Evolutionary conservation across 2,888 invertebrate genomes (phyloP), one percentile per base, ranked within the genome.

Genomic region (Epistrophe grossulariae): DNA sequence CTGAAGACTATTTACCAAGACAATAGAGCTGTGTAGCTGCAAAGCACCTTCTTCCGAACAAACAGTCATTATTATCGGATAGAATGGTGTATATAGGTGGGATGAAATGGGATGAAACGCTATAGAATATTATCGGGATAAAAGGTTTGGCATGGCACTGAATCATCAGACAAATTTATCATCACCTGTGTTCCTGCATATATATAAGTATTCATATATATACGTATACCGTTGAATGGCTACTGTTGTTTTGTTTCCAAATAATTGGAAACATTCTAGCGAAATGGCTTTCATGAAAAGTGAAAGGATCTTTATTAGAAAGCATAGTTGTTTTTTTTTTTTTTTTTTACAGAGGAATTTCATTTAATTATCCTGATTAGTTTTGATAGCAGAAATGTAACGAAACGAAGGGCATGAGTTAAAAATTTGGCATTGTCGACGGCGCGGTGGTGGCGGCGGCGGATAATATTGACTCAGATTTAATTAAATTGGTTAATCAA

Each of bases 81-180:
- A 35, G 35, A 24, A 19, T 7, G 1, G 59, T 0, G 60, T 19
- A 7, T 38, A 17, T 1, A n/a, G 35, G 17, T 50, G 50, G 15
- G 24, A 62, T 62, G 40, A 15, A 43, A 10, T 50, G 50, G 15
- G 24, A 62, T 62, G 40, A 15, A 43, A 10, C 13, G n/a, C 19
- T 11, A 19, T 24, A 24, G 24, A 24, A 24, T 24, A 35, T 43
- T 62, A 43, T 62, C 24, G 19, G 40, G 40, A 24, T 62, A 24
- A 62, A 43, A 24, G 60, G 40, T 19, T 62, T 62, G 15, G 8
- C 62, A 62, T 40, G 43, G 15, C 43, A 62, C 24, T 43, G 24
- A 43, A 62, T 15, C 28, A 55, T 55, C 62, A 62, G 62, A 62
- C 24, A 62, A 62, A 62, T 43, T 62, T 62, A 62, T 62, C 43